phyloP scores from a whole-genome alignment of 2,888 invertebrate genomes.

The Eremobia ochroleuca region DNA sequence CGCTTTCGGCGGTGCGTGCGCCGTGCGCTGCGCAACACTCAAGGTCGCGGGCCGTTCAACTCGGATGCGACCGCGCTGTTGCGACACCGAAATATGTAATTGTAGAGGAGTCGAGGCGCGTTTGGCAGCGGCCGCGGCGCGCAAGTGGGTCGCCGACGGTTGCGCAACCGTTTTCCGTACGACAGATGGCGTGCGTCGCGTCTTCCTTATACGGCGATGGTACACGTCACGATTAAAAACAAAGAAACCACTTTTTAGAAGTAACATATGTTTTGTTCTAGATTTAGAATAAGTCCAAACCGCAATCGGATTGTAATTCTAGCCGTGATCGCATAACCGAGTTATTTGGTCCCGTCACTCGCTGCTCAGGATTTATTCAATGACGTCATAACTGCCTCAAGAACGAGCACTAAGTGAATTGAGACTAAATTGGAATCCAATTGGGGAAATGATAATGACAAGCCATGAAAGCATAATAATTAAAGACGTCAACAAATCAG shows the following conservation, averaged over 20 bases:
- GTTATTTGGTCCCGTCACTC: slow-evolving; percentile 62
- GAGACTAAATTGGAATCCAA: slow-evolving; percentile 68
- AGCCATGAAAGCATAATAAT: slow-evolving; percentile 36
- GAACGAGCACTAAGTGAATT: slow-evolving; percentile 53
- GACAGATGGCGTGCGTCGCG: slow-evolving; percentile 87
- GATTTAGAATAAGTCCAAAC: slow-evolving; percentile 68
- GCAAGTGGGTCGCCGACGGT: slow-evolving; percentile 87
- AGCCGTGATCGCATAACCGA: slow-evolving; percentile 69
- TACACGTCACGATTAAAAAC: slow-evolving; percentile 67
- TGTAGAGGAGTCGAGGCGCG: slow-evolving; percentile 89
- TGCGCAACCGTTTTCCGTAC: slow-evolving; percentile 85
- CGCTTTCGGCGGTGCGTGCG: slow-evolving; percentile 88
- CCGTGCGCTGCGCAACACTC: slow-evolving; percentile 86
- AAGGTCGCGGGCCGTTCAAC: slow-evolving; percentile 91
- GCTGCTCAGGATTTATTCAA: slow-evolving; percentile 61
- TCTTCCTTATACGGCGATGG: slow-evolving; percentile 86
- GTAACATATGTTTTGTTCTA: slow-evolving; percentile 54
- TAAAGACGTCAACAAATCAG: slow-evolving; percentile 24
- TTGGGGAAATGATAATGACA: slow-evolving; percentile 64
- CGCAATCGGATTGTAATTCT: slow-evolving; percentile 64
- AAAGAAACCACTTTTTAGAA: slow-evolving; percentile 70
- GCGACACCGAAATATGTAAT: slow-evolving; percentile 91
- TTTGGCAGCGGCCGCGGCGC: slow-evolving; percentile 88
- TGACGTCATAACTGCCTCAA: slow-evolving; percentile 55
- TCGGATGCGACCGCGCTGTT: slow-evolving; percentile 90